Evolutionary conservation across 1,140 invertebrate species (phyloP).

Genomic region (Aphaenogaster floridana): DNA sequence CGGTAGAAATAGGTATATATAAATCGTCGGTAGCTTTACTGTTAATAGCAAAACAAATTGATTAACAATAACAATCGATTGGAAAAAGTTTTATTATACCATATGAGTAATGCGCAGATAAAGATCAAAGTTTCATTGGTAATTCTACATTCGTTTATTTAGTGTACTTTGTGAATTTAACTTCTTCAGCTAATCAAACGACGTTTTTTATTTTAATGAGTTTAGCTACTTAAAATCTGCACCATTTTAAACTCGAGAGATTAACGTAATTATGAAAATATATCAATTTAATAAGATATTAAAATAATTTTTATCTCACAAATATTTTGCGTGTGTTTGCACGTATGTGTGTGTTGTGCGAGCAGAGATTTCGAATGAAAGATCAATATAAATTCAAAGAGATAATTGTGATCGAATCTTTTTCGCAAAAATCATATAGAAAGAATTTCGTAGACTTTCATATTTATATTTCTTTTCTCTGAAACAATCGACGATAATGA

Average conservation of each 20-base stretch:
- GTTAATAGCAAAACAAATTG: neutral
- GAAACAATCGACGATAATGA: neutral
- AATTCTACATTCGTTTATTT: neutral
- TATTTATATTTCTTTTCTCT: neutral
- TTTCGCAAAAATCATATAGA: neutral
- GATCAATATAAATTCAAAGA: neutral
- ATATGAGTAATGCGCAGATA: neutral
- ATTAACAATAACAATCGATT: neutral
- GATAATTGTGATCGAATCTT: neutral
- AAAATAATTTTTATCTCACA: neutral
- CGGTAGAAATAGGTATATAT: too few relatives aligned
- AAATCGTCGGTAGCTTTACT: too few relatives aligned
- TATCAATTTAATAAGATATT: conserved; percentile 8
- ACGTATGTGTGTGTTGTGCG: neutral
- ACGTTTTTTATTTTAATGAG: neutral
- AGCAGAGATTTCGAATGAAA: neutral
- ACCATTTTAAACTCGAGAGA: neutral
- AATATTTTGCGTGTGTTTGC: neutral
- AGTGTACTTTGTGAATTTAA: neutral
- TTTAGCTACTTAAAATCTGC: neutral
- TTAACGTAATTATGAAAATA: neutral
- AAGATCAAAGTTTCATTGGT: neutral
- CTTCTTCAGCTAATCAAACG: neutral
- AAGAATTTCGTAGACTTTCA: neutral
- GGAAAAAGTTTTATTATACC: neutral